Conservation (phyloP, 2,888 invertebrate species). For the Spialia ferax region DNA sequence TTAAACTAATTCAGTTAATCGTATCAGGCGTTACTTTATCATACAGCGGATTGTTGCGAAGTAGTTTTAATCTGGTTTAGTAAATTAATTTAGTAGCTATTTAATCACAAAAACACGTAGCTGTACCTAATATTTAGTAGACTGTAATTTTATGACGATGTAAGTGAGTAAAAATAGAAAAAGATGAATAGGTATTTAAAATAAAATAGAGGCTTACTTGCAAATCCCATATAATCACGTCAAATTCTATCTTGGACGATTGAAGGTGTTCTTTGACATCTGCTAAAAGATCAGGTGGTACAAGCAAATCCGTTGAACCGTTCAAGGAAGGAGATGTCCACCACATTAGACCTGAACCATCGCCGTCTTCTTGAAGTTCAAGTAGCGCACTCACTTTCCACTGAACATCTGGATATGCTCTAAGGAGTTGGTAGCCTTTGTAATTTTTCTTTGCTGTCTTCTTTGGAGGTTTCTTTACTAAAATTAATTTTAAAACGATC, state of each 20-base stretch:
- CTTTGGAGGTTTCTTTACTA: constrained; percentile 69
- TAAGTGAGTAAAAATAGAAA: neutral
- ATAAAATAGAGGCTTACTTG: constrained; percentile 78
- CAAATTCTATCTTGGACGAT: constrained; percentile 88
- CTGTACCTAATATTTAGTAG: no score
- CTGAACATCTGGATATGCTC: constrained; percentile 71
- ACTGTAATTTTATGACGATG: no score
- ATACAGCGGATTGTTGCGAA: no score
- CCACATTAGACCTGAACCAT: constrained; percentile 82
- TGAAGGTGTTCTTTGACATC: constrained; percentile 88
- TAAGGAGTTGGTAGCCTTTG: constrained; percentile 84
- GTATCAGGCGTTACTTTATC: no score
- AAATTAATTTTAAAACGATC: constrained; percentile 28
- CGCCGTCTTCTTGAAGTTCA: constrained; percentile 79
- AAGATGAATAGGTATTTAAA: neutral
- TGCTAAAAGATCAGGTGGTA: constrained; percentile 88
- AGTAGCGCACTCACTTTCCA: constrained; percentile 79
- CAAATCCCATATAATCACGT: constrained; percentile 90
- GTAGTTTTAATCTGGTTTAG: no score
- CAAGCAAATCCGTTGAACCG: constrained; percentile 89
- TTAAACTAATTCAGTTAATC: no score
- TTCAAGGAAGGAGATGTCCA: constrained; percentile 80
- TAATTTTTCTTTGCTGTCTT: constrained; percentile 80
- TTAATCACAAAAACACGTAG: no score
- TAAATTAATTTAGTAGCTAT: neutral